Evolutionary conservation across 2,888 invertebrate genomes (phyloP).

Genomic region (Cacoxenus indagator): DNA sequence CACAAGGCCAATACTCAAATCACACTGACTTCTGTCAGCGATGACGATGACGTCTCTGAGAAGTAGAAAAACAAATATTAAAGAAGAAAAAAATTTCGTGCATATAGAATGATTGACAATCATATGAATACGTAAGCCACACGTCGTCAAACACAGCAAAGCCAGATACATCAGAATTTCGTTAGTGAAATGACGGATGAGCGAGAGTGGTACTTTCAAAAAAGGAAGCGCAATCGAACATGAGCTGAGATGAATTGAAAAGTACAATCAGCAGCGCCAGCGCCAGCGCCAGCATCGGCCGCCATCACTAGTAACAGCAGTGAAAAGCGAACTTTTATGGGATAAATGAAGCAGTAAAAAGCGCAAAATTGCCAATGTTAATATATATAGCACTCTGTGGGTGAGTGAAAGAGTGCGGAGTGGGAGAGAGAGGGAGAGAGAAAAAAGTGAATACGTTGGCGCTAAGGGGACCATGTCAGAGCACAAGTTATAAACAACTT

Average conservation of each 20-base stretch:
- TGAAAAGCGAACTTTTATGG: not conserved
- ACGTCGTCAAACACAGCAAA: constrained; percentile 18
- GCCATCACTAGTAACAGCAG: too few species aligned
- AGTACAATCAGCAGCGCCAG: not conserved
- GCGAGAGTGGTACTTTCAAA: not conserved
- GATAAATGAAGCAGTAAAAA: constrained; percentile 8
- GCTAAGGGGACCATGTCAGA: too few species aligned
- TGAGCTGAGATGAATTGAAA: not conserved
- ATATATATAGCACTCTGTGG: not conserved
- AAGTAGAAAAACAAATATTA: constrained; percentile 1
- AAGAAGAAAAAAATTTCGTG: not conserved
- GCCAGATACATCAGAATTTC: not conserved
- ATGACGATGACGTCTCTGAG: not conserved
- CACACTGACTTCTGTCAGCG: not conserved
- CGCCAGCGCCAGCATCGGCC: not conserved
- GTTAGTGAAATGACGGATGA: not conserved
- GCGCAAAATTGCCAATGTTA: not conserved
- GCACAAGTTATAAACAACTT: not conserved
- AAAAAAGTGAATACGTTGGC: not conserved
- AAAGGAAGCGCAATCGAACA: not conserved
- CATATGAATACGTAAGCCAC: constrained; percentile 49
- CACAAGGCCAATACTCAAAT: not conserved
- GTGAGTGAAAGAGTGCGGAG: not conserved
- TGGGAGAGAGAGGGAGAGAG: not conserved
- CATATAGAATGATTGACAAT: constrained; percentile 47